Conservation (phyloP, 2,113 vertebrate species). For the Oreochromis aureus region DNA sequence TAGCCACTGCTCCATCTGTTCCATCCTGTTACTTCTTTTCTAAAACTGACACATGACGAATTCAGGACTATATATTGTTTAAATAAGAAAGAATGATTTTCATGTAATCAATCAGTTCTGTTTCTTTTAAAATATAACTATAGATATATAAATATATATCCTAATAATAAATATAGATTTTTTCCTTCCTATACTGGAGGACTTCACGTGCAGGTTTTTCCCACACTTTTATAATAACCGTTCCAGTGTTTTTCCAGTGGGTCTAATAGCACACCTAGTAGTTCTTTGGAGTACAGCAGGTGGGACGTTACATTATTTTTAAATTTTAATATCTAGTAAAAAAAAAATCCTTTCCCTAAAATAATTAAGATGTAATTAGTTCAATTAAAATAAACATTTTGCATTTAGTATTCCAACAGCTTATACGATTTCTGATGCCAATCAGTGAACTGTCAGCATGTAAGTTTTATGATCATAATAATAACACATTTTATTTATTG, state of each 20-base stretch:
- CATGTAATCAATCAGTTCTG: not conserved
- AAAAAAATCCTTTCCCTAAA: not conserved
- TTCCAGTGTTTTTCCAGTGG: not conserved
- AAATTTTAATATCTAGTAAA: not conserved
- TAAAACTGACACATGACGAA: not conserved
- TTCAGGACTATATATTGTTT: not conserved
- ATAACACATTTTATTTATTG: not conserved
- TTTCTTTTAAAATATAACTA: not conserved
- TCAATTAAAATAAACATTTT: not conserved
- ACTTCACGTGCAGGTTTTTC: not conserved
- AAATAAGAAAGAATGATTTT: not conserved
- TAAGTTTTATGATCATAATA: not conserved
- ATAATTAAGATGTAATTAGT: not conserved
- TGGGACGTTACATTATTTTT: not conserved
- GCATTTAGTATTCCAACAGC: not conserved
- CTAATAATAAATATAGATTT: not conserved
- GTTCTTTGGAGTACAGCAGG: not conserved
- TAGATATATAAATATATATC: not conserved
- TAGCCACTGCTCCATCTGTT: accelerated
- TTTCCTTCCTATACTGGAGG: not conserved
- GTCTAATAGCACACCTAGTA: not conserved
- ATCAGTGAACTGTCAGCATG: accelerated
- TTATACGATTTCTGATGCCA: accelerated
- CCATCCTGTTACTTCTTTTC: not conserved
- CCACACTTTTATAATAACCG: not conserved